Evolutionary conservation across 2,113 vertebrate species (phyloP).

Genomic region (Chunga burmeisteri): DNA sequence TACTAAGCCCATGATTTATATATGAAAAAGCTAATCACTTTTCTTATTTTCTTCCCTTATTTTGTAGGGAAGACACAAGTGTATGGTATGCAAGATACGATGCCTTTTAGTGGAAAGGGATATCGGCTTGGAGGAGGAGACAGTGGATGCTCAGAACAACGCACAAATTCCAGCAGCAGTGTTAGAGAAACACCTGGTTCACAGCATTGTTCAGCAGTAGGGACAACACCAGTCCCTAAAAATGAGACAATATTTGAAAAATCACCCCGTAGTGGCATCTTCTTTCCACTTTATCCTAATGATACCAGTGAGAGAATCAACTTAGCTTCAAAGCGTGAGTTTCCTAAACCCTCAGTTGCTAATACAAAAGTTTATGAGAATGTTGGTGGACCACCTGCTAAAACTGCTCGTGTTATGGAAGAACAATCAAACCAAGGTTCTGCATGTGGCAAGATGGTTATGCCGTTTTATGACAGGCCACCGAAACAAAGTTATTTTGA

Average conservation of each 20-base stretch:
- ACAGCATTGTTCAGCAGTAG: neutral
- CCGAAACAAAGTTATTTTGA: neutral
- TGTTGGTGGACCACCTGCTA: constrained; percentile 76
- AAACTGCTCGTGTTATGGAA: constrained; percentile 5
- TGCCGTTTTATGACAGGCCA: neutral
- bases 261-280: neutral
- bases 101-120: constrained; percentile 88
- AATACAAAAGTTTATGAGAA: constrained; percentile 74
- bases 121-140: constrained; percentile 79
- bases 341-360: constrained; percentile 75
- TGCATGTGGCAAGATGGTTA: neutral
- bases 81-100: constrained; percentile 66
- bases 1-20: neutral
- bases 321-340: neutral
- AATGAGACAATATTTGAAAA: constrained; percentile 26
- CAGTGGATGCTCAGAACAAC: neutral
- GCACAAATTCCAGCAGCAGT: neutral
- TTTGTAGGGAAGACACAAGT: constrained; percentile 69
- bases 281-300: neutral
- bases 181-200: neutral
- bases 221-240: neutral
- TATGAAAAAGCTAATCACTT: neutral
- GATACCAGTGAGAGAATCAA: neutral
- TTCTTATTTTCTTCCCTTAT: neutral
- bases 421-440: neutral